phyloP scores from a whole-genome alignment of 2,113 vertebrate genomes.

The Microtus ochrogaster region DNA sequence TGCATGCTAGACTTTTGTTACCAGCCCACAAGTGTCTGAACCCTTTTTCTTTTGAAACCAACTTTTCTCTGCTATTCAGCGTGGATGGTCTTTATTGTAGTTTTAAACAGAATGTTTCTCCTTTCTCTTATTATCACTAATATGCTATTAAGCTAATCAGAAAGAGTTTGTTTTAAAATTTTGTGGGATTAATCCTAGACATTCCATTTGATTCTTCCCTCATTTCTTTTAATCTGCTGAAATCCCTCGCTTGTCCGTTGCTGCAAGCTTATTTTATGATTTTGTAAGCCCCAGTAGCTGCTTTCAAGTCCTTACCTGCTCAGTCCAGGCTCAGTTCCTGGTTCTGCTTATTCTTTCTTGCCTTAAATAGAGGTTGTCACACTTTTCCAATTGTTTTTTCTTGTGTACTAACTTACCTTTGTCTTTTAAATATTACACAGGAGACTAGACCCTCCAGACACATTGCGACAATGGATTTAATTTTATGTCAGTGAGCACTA shows the following conservation, averaged over 20 bases:
- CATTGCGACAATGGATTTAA: neutral
- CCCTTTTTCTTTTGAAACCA: neutral
- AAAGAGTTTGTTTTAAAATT: neutral
- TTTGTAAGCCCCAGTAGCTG: neutral
- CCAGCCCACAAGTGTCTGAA: neutral
- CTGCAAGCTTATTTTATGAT: neutral
- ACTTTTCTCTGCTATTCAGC: slow-evolving; percentile 13
- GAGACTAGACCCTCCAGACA: neutral
- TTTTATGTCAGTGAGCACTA: slow-evolving; percentile 21
- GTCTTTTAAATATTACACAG: neutral
- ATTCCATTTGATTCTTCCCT: neutral
- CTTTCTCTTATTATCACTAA: neutral
- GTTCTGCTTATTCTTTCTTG: neutral
- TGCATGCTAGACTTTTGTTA: neutral
- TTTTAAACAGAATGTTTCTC: neutral
- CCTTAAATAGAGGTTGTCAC: neutral
- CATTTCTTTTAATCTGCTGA: neutral
- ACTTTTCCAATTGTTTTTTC: neutral
- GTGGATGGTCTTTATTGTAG: neutral
- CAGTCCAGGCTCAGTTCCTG: neutral
- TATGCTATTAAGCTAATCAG: neutral
- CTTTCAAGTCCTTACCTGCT: slow-evolving; percentile 15
- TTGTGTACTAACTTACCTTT: neutral
- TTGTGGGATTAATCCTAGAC: slow-evolving; percentile 22
- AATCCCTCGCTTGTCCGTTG: neutral